Evolutionary conservation across 2,113 vertebrate species (phyloP).

Genomic region (Bubo blakistoni): DNA sequence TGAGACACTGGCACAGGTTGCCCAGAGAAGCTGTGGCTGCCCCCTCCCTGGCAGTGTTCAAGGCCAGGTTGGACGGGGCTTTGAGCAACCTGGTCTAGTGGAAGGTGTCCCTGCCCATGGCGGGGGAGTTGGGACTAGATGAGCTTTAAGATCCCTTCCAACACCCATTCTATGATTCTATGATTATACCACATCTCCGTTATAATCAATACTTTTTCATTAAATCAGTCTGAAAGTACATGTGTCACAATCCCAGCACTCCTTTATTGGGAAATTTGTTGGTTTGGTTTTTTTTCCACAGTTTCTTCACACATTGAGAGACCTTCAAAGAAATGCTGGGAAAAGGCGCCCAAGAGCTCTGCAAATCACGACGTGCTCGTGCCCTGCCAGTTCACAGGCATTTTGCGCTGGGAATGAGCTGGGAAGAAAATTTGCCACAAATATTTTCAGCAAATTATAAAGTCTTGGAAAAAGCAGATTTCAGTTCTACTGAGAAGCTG

Average conservation of each 20-base stretch:
- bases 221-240: neutral
- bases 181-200: neutral
- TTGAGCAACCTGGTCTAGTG: no score
- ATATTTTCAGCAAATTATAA: constrained; percentile 52
- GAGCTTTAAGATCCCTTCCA: no score
- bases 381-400: neutral
- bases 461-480: constrained; percentile 55
- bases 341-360: neutral
- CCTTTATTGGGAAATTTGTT: neutral
- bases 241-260: rapidly evolving
- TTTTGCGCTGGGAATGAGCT: neutral
- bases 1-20: no score
- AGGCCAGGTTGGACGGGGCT: no score
- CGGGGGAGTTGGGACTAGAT: no score
- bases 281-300: neutral
- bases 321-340: neutral
- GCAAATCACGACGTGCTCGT: neutral
- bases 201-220: neutral
- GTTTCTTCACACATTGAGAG: neutral
- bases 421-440: constrained; percentile 51
- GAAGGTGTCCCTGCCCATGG: no score
- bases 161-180: no score
- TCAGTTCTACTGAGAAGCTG: constrained; percentile 10
- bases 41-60: no score
- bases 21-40: no score